A percentile compares a stretch with the other conserved stretches of the same genome.
phyloP scores from a whole-genome alignment of 2,797 vertebrate genomes.

The Synaphobranchus kaupii region DNA sequence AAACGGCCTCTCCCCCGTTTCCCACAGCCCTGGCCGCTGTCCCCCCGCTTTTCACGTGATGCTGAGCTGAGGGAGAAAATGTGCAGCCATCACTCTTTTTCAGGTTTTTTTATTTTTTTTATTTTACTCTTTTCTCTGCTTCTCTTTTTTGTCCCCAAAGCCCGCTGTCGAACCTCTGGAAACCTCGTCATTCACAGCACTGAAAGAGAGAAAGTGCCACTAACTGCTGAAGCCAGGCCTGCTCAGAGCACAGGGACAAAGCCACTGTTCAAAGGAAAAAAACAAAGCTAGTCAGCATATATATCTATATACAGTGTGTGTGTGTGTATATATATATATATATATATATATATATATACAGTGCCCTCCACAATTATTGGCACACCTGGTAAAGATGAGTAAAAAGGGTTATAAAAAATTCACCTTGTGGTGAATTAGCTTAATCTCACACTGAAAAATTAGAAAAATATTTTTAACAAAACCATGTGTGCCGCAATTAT shows the following conservation, averaged over 20 bases:
- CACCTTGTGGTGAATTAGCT: no score
- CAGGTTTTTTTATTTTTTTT: constrained; percentile 12
- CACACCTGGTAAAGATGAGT: no score
- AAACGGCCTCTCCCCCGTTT: constrained; percentile 21
- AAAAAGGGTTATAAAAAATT: no score
- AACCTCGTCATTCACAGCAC: constrained; percentile 54
- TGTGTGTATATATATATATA: not conserved
- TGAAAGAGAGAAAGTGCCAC: constrained; percentile 55
- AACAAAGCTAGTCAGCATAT: constrained; percentile 57
- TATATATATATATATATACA: constrained; percentile 12
- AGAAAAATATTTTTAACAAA: no score
- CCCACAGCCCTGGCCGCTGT: constrained; percentile 40
- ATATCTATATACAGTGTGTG: not conserved
- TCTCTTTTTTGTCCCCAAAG: constrained; percentile 42
- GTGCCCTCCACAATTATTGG: no score
- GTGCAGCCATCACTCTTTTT: constrained; percentile 44
- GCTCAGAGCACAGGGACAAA: not conserved
- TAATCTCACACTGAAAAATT: no score
- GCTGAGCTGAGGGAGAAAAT: constrained; percentile 55
- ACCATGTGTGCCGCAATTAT: no score
- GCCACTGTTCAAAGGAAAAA: constrained; percentile 51
- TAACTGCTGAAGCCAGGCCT: constrained; percentile 22
- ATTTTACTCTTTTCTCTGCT: constrained; percentile 22
- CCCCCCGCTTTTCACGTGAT: constrained; percentile 37
- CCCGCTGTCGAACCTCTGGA: constrained; percentile 57